These are phyloP conservation scores for Molossus molossus DNA, from an alignment of 2,797 vertebrate genomes.

Conservation along the genomic window DNA sequence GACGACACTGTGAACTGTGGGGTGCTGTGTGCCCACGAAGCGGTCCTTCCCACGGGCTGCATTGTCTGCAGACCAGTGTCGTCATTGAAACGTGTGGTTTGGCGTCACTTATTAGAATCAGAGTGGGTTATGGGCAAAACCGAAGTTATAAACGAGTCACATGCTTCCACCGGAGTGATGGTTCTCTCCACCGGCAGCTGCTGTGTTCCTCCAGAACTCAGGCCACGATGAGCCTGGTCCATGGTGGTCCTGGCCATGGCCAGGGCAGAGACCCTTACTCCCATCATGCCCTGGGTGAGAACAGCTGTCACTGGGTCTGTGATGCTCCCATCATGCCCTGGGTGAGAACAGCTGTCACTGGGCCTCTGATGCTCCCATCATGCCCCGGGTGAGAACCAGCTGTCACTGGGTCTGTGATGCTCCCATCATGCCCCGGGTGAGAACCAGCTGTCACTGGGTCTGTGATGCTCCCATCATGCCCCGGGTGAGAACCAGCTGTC, in stretches of 20 bases:
- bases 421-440: not conserved
- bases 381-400: too few species aligned
- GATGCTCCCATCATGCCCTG: not conserved
- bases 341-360: not conserved
- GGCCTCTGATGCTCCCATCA: not conserved
- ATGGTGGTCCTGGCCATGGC: not conserved
- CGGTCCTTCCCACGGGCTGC: rapidly evolving
- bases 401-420: not conserved
- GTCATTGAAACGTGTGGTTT: rapidly evolving
- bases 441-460: not conserved
- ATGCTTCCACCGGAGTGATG: rapidly evolving
- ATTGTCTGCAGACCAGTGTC: rapidly evolving
- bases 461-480: not conserved
- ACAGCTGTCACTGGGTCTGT: too few species aligned
- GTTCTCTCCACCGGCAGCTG: not conserved
- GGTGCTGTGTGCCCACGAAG: rapidly evolving
- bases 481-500: too few species aligned
- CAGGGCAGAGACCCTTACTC: not conserved
- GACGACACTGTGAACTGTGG: rapidly evolving
- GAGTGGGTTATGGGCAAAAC: not conserved
- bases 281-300: not conserved
- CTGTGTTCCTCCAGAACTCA: rapidly evolving
- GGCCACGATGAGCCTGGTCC: not conserved
- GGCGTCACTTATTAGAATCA: not conserved
- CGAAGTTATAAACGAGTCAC: not conserved